Percentiles rank a stretch among this genome's conserved stretches.
Evolutionary conservation across 1,140 invertebrate species (phyloP).

Genomic region (Coptotermes formosanus): DNA sequence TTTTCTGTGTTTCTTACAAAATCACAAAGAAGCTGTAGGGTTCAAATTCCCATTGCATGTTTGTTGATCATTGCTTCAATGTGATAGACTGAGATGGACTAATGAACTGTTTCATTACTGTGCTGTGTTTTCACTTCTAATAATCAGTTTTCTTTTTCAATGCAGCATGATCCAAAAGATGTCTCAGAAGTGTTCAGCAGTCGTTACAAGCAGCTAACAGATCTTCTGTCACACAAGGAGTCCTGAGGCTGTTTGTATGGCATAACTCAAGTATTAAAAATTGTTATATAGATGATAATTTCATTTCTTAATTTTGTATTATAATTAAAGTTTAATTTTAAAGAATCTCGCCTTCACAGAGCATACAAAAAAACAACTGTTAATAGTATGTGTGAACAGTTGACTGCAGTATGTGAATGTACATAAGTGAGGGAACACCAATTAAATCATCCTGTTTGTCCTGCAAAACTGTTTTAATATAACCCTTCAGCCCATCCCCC

Average conservation of each 20-base stretch:
- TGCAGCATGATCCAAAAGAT: slow-evolving; percentile 26
- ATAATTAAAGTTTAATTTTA: neutral
- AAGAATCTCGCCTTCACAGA: neutral
- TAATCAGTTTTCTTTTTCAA: neutral
- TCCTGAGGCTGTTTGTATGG: neutral
- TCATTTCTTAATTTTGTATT: neutral
- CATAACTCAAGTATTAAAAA: neutral
- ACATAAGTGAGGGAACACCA: too few relatives aligned
- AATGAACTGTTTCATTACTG: too few relatives aligned
- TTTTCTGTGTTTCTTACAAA: too few relatives aligned
- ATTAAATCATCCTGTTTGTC: too few relatives aligned
- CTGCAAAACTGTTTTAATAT: too few relatives aligned
- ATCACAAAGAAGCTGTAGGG: too few relatives aligned
- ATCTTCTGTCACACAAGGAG: neutral
- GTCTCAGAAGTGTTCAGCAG: slow-evolving; percentile 10
- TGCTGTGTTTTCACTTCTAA: too few relatives aligned
- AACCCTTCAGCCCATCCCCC: too few relatives aligned
- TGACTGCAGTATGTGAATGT: too few relatives aligned
- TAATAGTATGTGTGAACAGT: neutral
- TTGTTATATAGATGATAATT: neutral
- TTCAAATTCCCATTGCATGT: too few relatives aligned
- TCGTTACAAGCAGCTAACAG: slow-evolving; percentile 18
- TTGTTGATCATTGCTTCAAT: too few relatives aligned
- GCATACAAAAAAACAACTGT: neutral
- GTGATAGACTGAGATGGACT: too few relatives aligned